Evolutionary conservation across 2,113 vertebrate genomes (phyloP).

Genomic region (Cynocephalus volans): DNA sequence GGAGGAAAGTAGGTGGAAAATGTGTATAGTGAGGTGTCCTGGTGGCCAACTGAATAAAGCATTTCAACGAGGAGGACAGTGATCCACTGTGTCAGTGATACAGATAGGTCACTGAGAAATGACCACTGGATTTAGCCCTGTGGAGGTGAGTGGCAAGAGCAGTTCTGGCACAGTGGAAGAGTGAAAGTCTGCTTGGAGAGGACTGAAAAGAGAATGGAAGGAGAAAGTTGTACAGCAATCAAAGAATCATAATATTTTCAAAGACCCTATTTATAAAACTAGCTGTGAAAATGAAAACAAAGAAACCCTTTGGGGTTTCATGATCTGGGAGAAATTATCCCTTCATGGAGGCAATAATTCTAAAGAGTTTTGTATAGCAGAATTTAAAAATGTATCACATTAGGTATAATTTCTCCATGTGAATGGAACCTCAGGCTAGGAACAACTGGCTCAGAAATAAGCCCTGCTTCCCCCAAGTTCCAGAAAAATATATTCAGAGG

Average conservation of each 20-base stretch:
- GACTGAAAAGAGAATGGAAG: neutral
- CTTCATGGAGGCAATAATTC: neutral
- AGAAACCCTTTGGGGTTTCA: neutral
- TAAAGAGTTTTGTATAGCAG: neutral
- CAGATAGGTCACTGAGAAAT: neutral
- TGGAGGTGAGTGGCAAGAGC: neutral
- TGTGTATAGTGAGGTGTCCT: neutral
- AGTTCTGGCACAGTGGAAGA: neutral
- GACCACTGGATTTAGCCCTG: neutral
- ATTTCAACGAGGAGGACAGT: neutral
- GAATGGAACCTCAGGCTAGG: neutral
- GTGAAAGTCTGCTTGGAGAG: neutral
- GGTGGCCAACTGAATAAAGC: neutral
- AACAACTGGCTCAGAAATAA: neutral
- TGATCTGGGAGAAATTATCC: constrained; percentile 42
- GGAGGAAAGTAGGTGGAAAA: neutral
- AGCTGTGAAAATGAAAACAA: neutral
- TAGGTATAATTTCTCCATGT: neutral
- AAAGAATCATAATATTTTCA: neutral
- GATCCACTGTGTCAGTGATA: neutral
- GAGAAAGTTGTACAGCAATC: neutral
- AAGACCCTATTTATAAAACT: constrained; percentile 16
- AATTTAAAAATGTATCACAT: constrained; percentile 11
- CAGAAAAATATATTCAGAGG: neutral
- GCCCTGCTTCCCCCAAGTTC: neutral